Conservation (phyloP, 1,140 invertebrate genomes). For the Zaprionus ornatus region DNA sequence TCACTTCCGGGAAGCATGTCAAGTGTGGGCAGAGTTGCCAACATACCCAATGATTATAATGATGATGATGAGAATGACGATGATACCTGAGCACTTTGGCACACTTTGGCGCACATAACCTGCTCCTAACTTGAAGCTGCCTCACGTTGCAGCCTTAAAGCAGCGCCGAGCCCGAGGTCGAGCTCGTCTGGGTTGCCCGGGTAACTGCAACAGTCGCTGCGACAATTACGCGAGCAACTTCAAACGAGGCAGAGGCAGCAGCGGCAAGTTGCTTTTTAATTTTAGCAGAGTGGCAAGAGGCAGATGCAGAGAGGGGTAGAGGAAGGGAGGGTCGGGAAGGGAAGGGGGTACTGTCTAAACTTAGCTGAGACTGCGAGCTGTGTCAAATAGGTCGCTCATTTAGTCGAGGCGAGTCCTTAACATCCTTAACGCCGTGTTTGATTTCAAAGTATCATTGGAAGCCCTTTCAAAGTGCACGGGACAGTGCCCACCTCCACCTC, state of each 20-base stretch:
- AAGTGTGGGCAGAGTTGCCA: not conserved
- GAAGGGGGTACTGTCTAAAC: too few relatives aligned
- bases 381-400: constrained; percentile 73
- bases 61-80: not conserved
- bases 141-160: not conserved
- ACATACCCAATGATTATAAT: too few relatives aligned
- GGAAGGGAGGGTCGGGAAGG: too few relatives aligned
- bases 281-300: constrained; percentile 15
- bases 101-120: constrained; percentile 16
- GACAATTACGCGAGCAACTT: constrained; percentile 47
- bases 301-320: not conserved
- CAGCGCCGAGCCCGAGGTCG: not conserved
- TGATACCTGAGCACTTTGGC: constrained; percentile 23
- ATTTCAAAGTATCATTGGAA: constrained; percentile 80
- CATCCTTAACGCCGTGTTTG: constrained; percentile 63
- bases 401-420: constrained; percentile 45
- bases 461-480: constrained; percentile 55
- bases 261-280: constrained; percentile 60
- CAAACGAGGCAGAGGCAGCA: constrained; percentile 32
- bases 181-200: constrained; percentile 19
- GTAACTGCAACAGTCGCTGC: constrained; percentile 27
- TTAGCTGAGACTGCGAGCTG: constrained; percentile 21
- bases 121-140: not conserved
- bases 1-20: not conserved
- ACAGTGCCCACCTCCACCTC: not conserved